Conservation (phyloP, 2,113 vertebrate species). For the Hypanus sabinus region DNA sequence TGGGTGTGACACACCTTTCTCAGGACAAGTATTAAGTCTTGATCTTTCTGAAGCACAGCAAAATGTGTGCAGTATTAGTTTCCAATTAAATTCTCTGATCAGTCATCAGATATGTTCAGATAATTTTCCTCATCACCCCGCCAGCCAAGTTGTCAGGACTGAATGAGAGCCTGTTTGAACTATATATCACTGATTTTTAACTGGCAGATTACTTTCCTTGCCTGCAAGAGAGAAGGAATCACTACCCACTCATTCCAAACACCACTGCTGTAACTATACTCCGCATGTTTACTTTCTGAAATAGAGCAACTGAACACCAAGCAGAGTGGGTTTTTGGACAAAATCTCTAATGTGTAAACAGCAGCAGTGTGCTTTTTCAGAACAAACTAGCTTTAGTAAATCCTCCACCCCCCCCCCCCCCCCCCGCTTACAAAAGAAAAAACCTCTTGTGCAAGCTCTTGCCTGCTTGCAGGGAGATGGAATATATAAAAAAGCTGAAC, state of each 20-base stretch:
- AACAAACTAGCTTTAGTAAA: neutral
- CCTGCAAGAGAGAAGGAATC: neutral
- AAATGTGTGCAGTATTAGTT: neutral
- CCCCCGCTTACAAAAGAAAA: neutral
- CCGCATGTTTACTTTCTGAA: neutral
- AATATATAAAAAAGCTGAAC: neutral
- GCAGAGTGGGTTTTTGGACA: neutral
- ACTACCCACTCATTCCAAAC: neutral
- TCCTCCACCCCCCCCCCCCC: neutral
- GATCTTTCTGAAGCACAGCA: neutral
- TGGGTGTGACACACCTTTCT: neutral
- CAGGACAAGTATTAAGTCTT: neutral
- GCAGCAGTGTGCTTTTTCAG: neutral
- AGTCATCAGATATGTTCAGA: neutral
- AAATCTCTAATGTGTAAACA: neutral
- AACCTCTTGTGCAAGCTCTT: neutral
- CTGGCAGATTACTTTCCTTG: no score
- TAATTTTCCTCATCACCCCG: neutral
- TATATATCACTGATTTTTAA: neutral
- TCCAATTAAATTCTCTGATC: neutral
- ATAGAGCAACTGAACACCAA: neutral
- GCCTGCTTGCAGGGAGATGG: neutral
- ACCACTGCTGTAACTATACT: neutral
- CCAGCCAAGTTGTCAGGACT: neutral
- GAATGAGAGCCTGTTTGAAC: neutral